These are phyloP conservation scores for Idaea aversata DNA, from an alignment of 2,888 invertebrate genomes.

Conservation along the genomic window DNA sequence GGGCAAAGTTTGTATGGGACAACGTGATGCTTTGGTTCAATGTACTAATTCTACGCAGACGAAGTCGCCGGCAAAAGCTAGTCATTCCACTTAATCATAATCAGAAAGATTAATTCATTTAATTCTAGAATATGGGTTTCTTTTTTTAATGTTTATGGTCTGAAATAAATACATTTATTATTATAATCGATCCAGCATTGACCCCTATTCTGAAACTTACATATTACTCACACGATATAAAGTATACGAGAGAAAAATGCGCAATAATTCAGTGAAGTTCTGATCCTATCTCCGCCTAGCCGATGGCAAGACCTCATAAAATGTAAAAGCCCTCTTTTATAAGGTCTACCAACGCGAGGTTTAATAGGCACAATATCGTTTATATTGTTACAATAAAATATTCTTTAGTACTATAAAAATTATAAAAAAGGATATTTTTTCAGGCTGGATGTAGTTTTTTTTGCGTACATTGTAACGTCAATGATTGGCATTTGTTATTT, in stretches of 20 bases:
- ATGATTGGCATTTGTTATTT: too few relatives aligned
- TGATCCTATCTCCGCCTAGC: constrained; percentile 3
- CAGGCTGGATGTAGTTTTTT: not conserved
- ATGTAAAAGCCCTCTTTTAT: constrained; percentile 1
- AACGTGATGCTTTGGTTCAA: too few relatives aligned
- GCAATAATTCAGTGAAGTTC: constrained; percentile 3
- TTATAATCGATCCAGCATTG: not conserved
- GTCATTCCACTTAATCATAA: too few relatives aligned
- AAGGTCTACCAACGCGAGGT: constrained; percentile 1
- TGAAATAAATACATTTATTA: too few relatives aligned
- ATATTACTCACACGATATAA: not conserved
- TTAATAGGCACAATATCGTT: constrained; percentile 1
- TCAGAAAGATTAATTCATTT: too few relatives aligned
- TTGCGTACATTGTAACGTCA: not conserved
- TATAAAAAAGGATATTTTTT: not conserved
- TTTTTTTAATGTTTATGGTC: too few relatives aligned
- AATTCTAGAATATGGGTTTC: too few relatives aligned
- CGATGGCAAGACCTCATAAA: constrained; percentile 4
- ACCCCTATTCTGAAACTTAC: not conserved
- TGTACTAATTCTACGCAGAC: too few relatives aligned
- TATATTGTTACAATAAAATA: constrained; percentile 7
- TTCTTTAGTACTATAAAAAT: not conserved
- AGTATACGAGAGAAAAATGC: constrained; percentile 1
- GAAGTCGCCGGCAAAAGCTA: too few relatives aligned
- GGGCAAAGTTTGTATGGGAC: too few relatives aligned